Conservation (phyloP, 2,888 invertebrate species). For the Julus scanicus region DNA sequence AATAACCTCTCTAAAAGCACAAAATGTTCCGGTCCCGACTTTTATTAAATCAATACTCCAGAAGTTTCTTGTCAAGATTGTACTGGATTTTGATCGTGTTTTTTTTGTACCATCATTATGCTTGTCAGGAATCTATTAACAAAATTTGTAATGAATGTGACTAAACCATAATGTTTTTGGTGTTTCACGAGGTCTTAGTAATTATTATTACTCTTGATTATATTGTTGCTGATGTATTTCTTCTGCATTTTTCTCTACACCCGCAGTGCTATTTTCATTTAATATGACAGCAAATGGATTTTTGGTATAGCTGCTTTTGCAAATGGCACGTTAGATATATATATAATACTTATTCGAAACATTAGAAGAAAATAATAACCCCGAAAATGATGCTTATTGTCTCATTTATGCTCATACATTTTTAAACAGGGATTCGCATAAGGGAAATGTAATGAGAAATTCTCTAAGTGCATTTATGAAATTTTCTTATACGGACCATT, state of each 20-base stretch:
- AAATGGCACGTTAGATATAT: not conserved
- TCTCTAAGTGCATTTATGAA: not conserved
- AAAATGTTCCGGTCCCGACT: no score
- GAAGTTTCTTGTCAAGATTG: not conserved
- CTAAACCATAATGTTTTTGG: not conserved
- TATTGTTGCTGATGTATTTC: not conserved
- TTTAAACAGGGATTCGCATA: conserved; percentile 43
- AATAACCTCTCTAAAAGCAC: no score
- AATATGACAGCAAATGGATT: not conserved
- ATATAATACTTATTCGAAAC: not conserved
- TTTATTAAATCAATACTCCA: not conserved
- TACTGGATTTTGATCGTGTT: not conserved
- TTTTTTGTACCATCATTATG: not conserved
- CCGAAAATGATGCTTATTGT: conserved; percentile 52
- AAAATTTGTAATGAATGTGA: not conserved
- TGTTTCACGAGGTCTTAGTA: not conserved
- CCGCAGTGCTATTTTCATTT: not conserved
- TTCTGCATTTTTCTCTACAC: not conserved
- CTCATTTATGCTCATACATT: conserved; percentile 44
- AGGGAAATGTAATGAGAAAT: conserved; percentile 37
- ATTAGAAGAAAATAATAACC: not conserved
- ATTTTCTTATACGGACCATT: not conserved
- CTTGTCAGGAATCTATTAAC: not conserved
- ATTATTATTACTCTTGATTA: not conserved
- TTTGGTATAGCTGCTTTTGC: not conserved